Conservation (phyloP, 2,888 invertebrate species). For the Byasa hedistus region DNA sequence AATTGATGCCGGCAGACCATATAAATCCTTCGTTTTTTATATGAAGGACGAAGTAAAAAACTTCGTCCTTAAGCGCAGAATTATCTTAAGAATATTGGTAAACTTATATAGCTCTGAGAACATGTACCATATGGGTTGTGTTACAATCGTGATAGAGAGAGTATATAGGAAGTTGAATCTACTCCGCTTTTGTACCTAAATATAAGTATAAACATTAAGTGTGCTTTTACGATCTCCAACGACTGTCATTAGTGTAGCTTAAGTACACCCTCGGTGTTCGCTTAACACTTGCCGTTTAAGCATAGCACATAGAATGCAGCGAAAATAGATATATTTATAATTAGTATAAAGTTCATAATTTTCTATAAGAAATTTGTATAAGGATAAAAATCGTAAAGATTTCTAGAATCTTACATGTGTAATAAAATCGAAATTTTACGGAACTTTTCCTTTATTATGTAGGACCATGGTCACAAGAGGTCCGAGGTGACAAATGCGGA, state of each 20-base stretch:
- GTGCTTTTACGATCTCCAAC: conserved; percentile 20
- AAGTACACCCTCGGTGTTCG: conserved; percentile 17
- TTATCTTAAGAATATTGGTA: too few relatives aligned
- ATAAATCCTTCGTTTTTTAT: too few relatives aligned
- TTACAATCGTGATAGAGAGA: conserved; percentile 2
- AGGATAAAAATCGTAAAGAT: neutral
- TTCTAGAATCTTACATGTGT: neutral
- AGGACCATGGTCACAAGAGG: too few relatives aligned
- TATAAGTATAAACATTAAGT: conserved; percentile 17
- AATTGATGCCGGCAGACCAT: too few relatives aligned
- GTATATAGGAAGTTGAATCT: neutral
- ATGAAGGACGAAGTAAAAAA: too few relatives aligned
- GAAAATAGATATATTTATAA: conserved; percentile 7
- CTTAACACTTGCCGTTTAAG: conserved; percentile 18
- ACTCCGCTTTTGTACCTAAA: conserved; percentile 6
- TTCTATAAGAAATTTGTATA: neutral
- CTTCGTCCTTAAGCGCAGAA: too few relatives aligned
- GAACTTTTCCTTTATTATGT: too few relatives aligned
- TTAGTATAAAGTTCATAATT: neutral
- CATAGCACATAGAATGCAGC: neutral
- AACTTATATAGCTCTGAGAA: too few relatives aligned
- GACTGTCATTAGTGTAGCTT: conserved; percentile 24
- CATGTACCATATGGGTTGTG: neutral
- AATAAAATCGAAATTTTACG: neutral
- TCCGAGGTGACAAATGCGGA: too few relatives aligned